A percentile compares a stretch with the other conserved stretches of the same genome.
Conservation (phyloP, 2,888 invertebrate genomes). For the Drosophila melanosoma region DNA sequence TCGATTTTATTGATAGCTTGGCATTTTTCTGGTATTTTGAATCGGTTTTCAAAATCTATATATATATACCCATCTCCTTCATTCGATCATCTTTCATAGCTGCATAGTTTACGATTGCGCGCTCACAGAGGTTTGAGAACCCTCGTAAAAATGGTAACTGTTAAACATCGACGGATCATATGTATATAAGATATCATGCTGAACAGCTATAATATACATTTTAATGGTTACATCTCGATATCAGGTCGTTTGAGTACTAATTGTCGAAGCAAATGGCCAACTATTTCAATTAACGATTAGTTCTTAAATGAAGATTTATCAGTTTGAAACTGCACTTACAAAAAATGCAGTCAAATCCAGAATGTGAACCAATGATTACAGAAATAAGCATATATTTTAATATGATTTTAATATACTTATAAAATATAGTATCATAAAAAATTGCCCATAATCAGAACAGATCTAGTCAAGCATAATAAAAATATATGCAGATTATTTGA, state of each 20-base stretch:
- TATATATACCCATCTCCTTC: slow-evolving; percentile 3
- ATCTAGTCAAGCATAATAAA: background rate
- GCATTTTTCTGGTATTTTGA: slow-evolving; percentile 73
- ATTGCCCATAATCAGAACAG: background rate
- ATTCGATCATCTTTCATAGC: slow-evolving; percentile 34
- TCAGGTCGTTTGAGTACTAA: background rate
- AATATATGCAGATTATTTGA: background rate
- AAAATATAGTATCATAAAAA: background rate
- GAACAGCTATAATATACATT: slow-evolving; percentile 13
- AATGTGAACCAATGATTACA: background rate
- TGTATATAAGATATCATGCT: background rate
- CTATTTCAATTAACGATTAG: background rate
- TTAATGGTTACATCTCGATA: background rate
- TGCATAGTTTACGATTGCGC: slow-evolving; percentile 55
- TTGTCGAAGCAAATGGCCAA: background rate
- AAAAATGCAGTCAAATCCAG: background rate
- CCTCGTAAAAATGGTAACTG: slow-evolving; percentile 68
- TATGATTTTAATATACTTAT: background rate
- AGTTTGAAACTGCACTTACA: background rate
- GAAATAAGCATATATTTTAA: background rate
- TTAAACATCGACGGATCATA: slow-evolving; percentile 16
- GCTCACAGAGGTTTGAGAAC: slow-evolving; percentile 59
- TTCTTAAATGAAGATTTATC: background rate
- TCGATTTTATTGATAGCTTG: slow-evolving; percentile 62
- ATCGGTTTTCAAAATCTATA: background rate